A percentile compares a stretch with the other conserved stretches of the same genome.
phyloP scores from a whole-genome alignment of 1,140 invertebrate genomes.

The Orius insidiosus region DNA sequence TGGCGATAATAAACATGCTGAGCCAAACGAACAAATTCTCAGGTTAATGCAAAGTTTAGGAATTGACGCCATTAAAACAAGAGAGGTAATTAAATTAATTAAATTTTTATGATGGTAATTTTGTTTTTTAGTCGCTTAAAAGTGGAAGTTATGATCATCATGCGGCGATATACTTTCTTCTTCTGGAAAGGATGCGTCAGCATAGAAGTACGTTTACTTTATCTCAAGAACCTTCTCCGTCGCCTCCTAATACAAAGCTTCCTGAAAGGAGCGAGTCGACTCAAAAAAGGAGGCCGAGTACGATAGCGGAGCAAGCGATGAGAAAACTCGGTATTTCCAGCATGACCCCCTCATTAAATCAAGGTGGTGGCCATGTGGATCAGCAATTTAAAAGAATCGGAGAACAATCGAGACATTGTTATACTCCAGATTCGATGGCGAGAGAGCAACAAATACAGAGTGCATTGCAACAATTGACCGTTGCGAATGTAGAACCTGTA shows the following conservation, averaged over 20 bases:
- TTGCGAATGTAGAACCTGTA: conserved; percentile 4
- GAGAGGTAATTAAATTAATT: conserved; percentile 37
- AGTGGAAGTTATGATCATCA: conserved; percentile 87
- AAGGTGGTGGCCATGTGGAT: neutral
- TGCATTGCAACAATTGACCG: conserved; percentile 4
- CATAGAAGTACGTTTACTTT: conserved; percentile 25
- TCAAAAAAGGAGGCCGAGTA: conserved; percentile 44
- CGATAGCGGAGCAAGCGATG: conserved; percentile 56
- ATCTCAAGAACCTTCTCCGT: conserved; percentile 23
- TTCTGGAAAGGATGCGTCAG: conserved; percentile 63
- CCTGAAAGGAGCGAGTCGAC: conserved; percentile 8
- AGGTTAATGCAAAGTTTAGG: conserved; percentile 85
- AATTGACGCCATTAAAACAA: conserved; percentile 74
- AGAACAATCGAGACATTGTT: conserved; percentile 8
- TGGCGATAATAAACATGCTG: conserved; percentile 24
- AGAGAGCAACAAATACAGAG: conserved; percentile 9
- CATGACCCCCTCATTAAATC: conserved; percentile 9
- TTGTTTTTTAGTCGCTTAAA: conserved; percentile 49
- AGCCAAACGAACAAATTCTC: conserved; percentile 84
- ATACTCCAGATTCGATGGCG: conserved; percentile 10
- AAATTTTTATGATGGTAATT: conserved; percentile 7
- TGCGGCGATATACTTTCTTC: conserved; percentile 82
- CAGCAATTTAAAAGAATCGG: conserved; percentile 2
- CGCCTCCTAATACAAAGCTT: conserved; percentile 9
- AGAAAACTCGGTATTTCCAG: conserved; percentile 29